phyloP scores from a whole-genome alignment of 2,113 vertebrate genomes.

The Scalopus aquaticus region DNA sequence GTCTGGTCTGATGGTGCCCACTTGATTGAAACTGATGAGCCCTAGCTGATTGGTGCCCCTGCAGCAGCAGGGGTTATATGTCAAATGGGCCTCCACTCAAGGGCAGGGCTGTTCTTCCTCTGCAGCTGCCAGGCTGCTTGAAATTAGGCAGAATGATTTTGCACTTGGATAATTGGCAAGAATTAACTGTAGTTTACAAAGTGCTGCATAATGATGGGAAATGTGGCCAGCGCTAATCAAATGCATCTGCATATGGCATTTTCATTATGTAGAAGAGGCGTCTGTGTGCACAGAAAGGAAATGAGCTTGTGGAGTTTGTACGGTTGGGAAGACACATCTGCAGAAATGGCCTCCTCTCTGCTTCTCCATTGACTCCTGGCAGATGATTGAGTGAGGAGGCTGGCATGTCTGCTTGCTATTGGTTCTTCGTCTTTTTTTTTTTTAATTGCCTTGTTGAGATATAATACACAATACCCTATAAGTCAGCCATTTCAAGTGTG shows the following conservation, averaged over 20 bases:
- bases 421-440: background rate
- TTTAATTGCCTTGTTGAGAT: background rate
- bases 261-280: background rate
- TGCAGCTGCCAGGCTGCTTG: conserved; percentile 40
- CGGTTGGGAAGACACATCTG: background rate
- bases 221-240: conserved; percentile 1
- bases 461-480: background rate
- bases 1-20: rapidly evolving
- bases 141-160: conserved; percentile 50
- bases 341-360: background rate
- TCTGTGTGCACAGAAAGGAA: background rate
- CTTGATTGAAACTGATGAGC: background rate
- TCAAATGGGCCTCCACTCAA: background rate
- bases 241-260: conserved; percentile 43
- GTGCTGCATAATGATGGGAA: conserved; percentile 52
- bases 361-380: background rate
- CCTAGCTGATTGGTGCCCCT: background rate
- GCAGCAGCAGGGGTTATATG: background rate
- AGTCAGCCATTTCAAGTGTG: background rate
- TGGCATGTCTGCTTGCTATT: background rate
- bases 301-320: background rate
- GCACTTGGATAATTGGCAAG: background rate
- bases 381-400: background rate
- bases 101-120: conserved; percentile 1
- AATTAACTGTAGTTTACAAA: conserved; percentile 60